Base-by-base conservation (phyloP, 2,797 vertebrate species). In the Sarcophilus harrisii region DNA sequence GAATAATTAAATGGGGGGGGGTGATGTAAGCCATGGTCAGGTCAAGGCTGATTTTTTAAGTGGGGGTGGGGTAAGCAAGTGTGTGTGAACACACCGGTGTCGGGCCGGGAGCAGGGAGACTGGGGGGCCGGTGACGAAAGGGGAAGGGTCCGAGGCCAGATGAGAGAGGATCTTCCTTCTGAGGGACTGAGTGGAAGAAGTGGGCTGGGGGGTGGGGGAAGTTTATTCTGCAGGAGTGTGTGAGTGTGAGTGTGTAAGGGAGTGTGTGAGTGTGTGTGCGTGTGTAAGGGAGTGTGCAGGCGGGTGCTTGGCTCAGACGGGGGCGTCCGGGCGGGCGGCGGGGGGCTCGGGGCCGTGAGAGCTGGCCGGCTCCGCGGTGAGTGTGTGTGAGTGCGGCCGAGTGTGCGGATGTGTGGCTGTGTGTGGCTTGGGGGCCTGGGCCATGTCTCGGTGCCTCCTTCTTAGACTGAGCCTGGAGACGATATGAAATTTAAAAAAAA, bases 401-500 rank as follows among this genome's bases (percentile, higher is more conserved):
- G 89, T 90, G 55, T 90, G 91, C 3, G 27, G 0, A 9, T 0
- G 49, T 1, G 6, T 6, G 52, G 58, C 54, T 45, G 45, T 27
- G 28, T 24, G n/a, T 58, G 55, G 38, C 12, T 27, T 0, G 1
- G 91, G 93, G 91, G 96, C 0, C 97, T n/a, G 97, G 97, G 91
- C 97, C 90, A 73, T 92, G 95, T 97, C 94, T 97, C 94, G n/a
- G 66, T 81, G 66, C 96, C 91, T 98, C 98, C 98, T 97, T 97
- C 98, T 98, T 98, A 98, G 98, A 98, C 96, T 97, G 97, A 98
- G 97, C 97, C 97, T 38, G 81, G 96, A 98, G 96, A 97, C 95
- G 97, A 97, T 97, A 97, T 97, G 97, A 98, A 98, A 98, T 98
- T 98, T 97, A 98, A 98, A 98, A 98, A 98, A 73, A 98, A 98